Evolutionary conservation across 1,140 invertebrate genomes (phyloP).

Genomic region (Hyles euphorbiae): DNA sequence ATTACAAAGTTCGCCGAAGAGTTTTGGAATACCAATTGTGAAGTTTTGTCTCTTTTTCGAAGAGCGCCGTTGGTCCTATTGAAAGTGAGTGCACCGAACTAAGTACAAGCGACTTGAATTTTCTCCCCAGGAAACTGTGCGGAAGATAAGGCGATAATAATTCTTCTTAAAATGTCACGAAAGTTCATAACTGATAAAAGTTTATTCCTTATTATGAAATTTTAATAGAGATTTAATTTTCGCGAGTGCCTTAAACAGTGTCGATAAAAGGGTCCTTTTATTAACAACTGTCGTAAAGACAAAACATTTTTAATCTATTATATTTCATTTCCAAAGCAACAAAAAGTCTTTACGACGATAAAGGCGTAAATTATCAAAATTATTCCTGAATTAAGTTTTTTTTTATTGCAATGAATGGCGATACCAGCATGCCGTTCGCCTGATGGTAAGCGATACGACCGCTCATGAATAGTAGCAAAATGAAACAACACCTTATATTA

Average conservation of each 20-base stretch:
- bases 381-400: too few species aligned
- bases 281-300: too few species aligned
- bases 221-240: constrained; percentile 71
- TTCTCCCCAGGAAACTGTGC: constrained; percentile 40
- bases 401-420: too few species aligned
- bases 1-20: constrained; percentile 6
- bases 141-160: constrained; percentile 68
- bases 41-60: constrained; percentile 13
- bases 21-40: constrained; percentile 11
- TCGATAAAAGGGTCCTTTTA: constrained; percentile 19
- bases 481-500: too few species aligned
- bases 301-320: too few species aligned
- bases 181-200: constrained; percentile 73
- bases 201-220: constrained; percentile 67
- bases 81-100: constrained; percentile 53
- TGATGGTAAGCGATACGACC: too few species aligned
- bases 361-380: too few species aligned
- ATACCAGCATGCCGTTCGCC: too few species aligned
- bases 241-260: constrained; percentile 30
- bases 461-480: too few species aligned
- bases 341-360: too few species aligned
- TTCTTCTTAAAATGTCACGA: constrained; percentile 67
- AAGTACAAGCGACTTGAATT: constrained; percentile 48
- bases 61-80: constrained; percentile 33
- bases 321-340: too few species aligned